Evolutionary conservation across 2,888 invertebrate genomes (phyloP).

Genomic region (Eustalomyia histrio): DNA sequence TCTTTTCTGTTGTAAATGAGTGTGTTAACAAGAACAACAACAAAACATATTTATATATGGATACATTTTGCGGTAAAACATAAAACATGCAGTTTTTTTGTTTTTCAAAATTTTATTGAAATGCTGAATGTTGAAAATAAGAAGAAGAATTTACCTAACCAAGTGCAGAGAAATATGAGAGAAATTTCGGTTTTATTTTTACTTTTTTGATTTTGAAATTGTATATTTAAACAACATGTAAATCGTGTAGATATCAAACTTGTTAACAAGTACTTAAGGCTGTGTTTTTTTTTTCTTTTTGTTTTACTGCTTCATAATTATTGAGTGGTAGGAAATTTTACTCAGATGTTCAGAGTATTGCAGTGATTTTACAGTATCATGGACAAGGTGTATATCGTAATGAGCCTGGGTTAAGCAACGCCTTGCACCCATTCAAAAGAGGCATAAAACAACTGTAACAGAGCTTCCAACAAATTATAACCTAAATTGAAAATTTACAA

Average conservation of each 20-base stretch:
- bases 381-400: constrained; percentile 74
- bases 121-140: constrained; percentile 31
- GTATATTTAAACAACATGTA: constrained; percentile 73
- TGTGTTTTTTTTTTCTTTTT: constrained; percentile 33
- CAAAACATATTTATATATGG: too few species aligned
- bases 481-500: constrained; percentile 15
- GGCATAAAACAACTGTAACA: constrained; percentile 48
- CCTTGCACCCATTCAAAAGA: constrained; percentile 33
- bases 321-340: constrained; percentile 38
- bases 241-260: constrained; percentile 77
- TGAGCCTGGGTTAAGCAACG: constrained; percentile 67
- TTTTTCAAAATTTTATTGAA: constrained; percentile 43
- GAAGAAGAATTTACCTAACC: constrained; percentile 22
- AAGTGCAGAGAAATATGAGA: not conserved
- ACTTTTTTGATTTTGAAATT: constrained; percentile 3
- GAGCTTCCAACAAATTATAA: constrained; percentile 64
- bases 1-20: constrained; percentile 33
- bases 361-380: constrained; percentile 39
- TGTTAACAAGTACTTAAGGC: constrained; percentile 79
- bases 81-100: constrained; percentile 46
- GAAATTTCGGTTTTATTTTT: not conserved
- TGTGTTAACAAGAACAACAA: constrained; percentile 16
- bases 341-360: constrained; percentile 28
- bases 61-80: constrained; percentile 58
- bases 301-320: constrained; percentile 51